Evolutionary conservation across 1,140 invertebrate species (phyloP), one percentile per base, ranked within the genome.

Genomic region (Psilanteris sp.): DNA sequence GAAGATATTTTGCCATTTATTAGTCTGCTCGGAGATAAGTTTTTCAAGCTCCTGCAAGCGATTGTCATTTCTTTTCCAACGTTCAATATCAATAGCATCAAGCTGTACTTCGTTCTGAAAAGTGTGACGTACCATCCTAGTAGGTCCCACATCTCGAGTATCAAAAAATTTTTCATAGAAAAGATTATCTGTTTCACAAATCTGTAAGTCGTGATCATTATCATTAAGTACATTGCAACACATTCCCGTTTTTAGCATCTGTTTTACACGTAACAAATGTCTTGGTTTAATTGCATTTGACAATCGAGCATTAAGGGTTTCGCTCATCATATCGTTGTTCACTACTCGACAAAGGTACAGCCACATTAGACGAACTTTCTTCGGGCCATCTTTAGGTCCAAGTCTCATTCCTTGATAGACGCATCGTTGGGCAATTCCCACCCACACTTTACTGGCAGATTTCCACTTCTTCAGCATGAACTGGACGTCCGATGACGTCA

Each of bases 311-410:
- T 67, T 77, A 1, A 73, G 32, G 0, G 68, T 77, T 6, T 73
- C 75, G 37, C 75, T 77, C 55, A 77, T 72, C 68, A 77, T 67
- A 31, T 77, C 75, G 44, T 77, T 73, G 39, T 78, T 78, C 6
- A 73, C 62, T 3, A 78, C 70, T 0, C 75, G 46, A 20, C 75
- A 78, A 0, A 72, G 68, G 14, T 73, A 77, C 0, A 77, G 44
- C 75, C 75, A 77, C 75, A 77, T 77, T 0, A 73, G 48, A 0
- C 68, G 39, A 0, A 77, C 68, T 26, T 57, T 72, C 16, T 68
- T 77, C n/a, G 61, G 62, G 0, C 67, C 74, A 8, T 77, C 43
- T 16, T 67, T 73, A 1, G 59, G 54, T 0, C 68, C 55, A 0
- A 77, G 55, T 1, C 55, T 13, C 37, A 74, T 46, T 16, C 79